phyloP scores from a whole-genome alignment of 2,113 vertebrate species.

The Oncorhynchus nerka region DNA sequence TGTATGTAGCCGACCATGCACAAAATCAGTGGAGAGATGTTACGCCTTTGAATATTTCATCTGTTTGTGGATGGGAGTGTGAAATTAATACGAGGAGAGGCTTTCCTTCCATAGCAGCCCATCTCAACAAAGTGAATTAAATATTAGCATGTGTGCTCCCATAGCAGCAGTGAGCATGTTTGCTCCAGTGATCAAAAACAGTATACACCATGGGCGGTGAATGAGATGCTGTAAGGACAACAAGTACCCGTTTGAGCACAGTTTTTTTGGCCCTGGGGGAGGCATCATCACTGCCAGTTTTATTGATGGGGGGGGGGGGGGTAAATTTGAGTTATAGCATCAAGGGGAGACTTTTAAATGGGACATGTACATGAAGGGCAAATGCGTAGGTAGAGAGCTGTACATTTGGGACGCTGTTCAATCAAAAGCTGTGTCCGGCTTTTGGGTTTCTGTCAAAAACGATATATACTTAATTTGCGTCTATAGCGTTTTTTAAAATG shows the following conservation, averaged over 20 bases:
- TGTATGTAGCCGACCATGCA: constrained; percentile 37
- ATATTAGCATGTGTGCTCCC: constrained; percentile 61
- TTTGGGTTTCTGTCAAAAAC: not conserved
- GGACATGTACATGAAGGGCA: no score
- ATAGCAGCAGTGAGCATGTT: constrained; percentile 44
- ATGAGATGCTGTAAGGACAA: constrained; percentile 44
- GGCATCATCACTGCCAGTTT: constrained; percentile 53
- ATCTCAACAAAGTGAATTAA: constrained; percentile 75
- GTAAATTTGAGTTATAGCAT: not conserved
- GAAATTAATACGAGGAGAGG: constrained; percentile 55
- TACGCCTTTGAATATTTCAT: constrained; percentile 73
- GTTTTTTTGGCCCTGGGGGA: constrained; percentile 46
- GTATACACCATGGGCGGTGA: constrained; percentile 60
- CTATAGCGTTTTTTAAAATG: not conserved
- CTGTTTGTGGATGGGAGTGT: constrained; percentile 62
- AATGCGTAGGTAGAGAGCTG: constrained; percentile 24
- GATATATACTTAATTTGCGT: not conserved
- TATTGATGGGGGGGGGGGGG: constrained; percentile 21
- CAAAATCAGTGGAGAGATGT: constrained; percentile 54
- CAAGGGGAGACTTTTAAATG: no score
- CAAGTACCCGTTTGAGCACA: constrained; percentile 28
- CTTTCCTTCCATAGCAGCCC: constrained; percentile 57
- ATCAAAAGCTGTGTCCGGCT: no score
- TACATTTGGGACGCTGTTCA: constrained; percentile 52
- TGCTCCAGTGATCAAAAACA: constrained; percentile 50